These are phyloP conservation scores for Semibalanus balanoides DNA, from an alignment of 1,140 invertebrate genomes.

Conservation along the genomic window DNA sequence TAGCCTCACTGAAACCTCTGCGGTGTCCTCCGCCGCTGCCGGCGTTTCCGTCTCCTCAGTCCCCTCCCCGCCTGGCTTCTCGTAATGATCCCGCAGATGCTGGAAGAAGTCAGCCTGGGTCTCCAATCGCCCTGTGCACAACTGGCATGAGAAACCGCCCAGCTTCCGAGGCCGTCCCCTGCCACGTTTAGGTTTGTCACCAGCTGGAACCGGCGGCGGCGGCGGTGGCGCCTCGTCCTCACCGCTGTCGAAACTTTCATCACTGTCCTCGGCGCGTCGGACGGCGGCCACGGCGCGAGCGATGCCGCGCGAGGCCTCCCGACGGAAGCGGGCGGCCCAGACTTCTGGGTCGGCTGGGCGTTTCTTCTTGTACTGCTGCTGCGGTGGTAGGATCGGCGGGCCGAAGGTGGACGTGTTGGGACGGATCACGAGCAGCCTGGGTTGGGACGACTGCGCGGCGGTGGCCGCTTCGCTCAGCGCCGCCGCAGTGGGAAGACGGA, in stretches of 20 bases:
- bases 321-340: neutral
- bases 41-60: neutral
- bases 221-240: neutral
- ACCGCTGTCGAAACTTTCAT: neutral
- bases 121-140: neutral
- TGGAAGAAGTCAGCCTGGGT: neutral
- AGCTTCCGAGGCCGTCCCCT: neutral
- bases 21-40: neutral
- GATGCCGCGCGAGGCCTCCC: neutral
- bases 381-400: neutral
- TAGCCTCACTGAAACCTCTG: neutral
- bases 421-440: no score
- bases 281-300: neutral
- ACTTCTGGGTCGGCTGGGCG: neutral
- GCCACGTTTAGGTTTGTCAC: neutral
- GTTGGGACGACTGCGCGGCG: no score
- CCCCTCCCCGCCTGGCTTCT: neutral
- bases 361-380: no score
- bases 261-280: neutral
- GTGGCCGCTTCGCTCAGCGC: no score
- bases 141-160: neutral
- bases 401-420: no score
- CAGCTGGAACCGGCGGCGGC: no score
- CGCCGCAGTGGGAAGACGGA: neutral
- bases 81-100: neutral